These are phyloP conservation scores for Drosophila ananassae DNA, from an alignment of 1,140 invertebrate species.

Conservation along the genomic window DNA sequence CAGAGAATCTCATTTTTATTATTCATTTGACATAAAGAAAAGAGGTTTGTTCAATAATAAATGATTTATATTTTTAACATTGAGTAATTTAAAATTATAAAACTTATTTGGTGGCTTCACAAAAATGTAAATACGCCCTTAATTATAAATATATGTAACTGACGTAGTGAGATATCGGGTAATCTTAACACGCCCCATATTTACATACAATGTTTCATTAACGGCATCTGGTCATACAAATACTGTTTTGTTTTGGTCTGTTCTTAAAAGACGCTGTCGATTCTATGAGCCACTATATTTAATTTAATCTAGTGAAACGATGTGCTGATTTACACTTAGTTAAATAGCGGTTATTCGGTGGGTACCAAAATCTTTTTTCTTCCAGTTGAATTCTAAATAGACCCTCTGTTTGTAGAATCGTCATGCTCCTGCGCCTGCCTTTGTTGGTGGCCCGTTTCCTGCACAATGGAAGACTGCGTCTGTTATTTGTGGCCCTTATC, in stretches of 20 bases:
- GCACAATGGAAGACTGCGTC: conserved; percentile 61
- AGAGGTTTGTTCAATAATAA: too few relatives aligned
- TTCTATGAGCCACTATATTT: background rate
- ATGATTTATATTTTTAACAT: too few relatives aligned
- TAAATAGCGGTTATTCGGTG: background rate
- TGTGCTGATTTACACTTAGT: background rate
- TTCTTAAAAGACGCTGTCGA: background rate
- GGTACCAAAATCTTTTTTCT: background rate
- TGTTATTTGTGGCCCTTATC: conserved; percentile 57
- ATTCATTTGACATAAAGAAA: too few relatives aligned
- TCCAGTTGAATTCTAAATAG: background rate
- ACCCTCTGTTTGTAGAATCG: background rate
- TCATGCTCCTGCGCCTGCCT: conserved; percentile 68
- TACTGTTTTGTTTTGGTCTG: background rate
- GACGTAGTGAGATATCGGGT: background rate
- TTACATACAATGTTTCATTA: background rate
- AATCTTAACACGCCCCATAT: background rate
- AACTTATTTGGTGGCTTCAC: too few relatives aligned
- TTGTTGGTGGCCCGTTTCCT: conserved; percentile 50
- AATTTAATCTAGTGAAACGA: background rate
- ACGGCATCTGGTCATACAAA: background rate
- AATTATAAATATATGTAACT: background rate
- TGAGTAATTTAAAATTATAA: too few relatives aligned
- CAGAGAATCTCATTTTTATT: too few relatives aligned
- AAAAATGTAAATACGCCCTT: background rate